Evolutionary conservation across 2,888 invertebrate species (phyloP), one percentile per base, ranked within the genome.

Genomic region (Ellobium chinense): DNA sequence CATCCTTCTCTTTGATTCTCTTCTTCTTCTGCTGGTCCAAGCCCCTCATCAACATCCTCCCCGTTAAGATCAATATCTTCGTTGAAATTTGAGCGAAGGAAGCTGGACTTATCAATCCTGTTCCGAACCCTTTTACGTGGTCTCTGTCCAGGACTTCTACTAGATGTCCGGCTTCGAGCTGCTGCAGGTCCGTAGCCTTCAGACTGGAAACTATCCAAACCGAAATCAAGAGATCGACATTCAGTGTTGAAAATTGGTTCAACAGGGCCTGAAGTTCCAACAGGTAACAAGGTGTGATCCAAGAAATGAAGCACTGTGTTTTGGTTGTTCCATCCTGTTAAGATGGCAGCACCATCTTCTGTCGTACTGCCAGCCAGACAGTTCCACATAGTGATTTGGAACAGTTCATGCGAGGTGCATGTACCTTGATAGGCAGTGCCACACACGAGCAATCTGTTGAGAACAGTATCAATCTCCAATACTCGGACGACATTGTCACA

Each of bases 401-500:
- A 5, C 29, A 77, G 54, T 1, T 27, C 54, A 34, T 77, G 81
- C 5, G 54, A 14, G 7, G 77, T 77, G 62, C 81, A 81, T n/a
- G 72, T 77, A 0, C 73, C 81, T 1, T 36, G 1, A 27, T 46
- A 58, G 27, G 73, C 79, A 0, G 79, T 69, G 12, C 81, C 81
- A 66, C 81, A 81, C 18, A 73, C 81, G 14, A 81, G 36, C 37
- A 81, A 27, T 27, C 56, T 58, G 7, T 46, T n/a, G 7, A 58
- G 58, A 0, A 34, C 46, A 0, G n/a, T 2, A 65, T 81, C 81
- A 12, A 81, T 60, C 24, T 77, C 81, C 34, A 81, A 46, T 1
- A 73, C 60, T 24, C 29, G 34, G 0, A 81, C 73, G 5, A 4
- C 1, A 29, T 73, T 73, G n/a, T 66, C 72, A 46, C 81, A 81